phyloP scores from a whole-genome alignment of 2,888 invertebrate species.

The Subacronicta megacephala region DNA sequence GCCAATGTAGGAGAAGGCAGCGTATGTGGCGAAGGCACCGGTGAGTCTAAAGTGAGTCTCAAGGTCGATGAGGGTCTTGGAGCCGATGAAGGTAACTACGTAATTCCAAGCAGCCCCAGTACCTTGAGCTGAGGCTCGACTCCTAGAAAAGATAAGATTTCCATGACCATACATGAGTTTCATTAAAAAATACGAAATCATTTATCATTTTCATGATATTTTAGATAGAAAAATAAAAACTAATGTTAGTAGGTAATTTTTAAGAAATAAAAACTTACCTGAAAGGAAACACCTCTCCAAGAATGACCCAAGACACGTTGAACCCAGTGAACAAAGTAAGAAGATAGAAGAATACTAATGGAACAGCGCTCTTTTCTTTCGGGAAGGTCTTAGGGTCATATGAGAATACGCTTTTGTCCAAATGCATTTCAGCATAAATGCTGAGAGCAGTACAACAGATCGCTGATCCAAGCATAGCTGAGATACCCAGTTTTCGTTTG shows the following conservation, averaged over 20 bases:
- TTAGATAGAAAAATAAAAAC: too few species aligned
- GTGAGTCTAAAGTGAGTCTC: constrained; percentile 79
- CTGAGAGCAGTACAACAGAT: constrained; percentile 80
- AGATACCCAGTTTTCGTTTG: constrained; percentile 83
- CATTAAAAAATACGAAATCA: neutral
- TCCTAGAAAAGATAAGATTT: constrained; percentile 70
- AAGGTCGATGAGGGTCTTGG: constrained; percentile 88
- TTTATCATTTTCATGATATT: too few species aligned
- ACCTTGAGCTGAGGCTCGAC: constrained; percentile 87
- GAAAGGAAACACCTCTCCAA: constrained; percentile 90
- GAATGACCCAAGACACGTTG: constrained; percentile 88
- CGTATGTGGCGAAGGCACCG: constrained; percentile 87
- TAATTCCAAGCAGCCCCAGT: constrained; percentile 88
- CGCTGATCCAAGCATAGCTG: constrained; percentile 79
- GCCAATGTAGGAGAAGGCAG: constrained; percentile 80
- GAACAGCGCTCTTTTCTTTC: constrained; percentile 74
- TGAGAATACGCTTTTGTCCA: constrained; percentile 79
- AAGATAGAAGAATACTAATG: constrained; percentile 78
- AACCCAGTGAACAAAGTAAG: constrained; percentile 78
- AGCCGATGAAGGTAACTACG: constrained; percentile 83
- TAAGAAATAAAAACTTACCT: constrained; percentile 71
- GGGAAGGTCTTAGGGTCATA: constrained; percentile 80
- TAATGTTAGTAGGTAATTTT: too few species aligned
- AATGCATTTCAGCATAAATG: constrained; percentile 75
- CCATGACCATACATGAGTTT: neutral